Conservation (phyloP, 2,797 vertebrate species). For the Hypotaenidia philippensis region DNA sequence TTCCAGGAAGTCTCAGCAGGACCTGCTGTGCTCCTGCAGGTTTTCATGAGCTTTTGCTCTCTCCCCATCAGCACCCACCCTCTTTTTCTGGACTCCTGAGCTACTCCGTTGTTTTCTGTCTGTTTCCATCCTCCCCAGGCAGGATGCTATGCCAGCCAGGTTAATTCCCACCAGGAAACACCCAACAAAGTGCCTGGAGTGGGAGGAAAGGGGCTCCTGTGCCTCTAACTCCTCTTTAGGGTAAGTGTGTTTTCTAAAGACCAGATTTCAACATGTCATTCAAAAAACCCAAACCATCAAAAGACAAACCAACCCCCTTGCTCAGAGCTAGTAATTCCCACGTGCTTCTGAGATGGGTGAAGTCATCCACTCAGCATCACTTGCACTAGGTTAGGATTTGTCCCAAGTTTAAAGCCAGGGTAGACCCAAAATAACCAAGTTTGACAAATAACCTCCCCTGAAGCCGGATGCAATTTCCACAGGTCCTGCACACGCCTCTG, state of each 20-base stretch:
- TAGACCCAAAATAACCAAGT: not conserved
- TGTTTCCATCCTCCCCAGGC: not conserved
- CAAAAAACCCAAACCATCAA: not conserved
- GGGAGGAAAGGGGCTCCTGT: rapidly evolving
- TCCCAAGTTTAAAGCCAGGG: not conserved
- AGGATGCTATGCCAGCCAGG: not conserved
- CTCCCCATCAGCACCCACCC: not conserved
- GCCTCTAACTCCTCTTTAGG: not conserved
- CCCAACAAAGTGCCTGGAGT: rapidly evolving
- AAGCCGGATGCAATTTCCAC: not conserved
- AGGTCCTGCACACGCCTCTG: not conserved
- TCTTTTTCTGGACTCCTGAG: not conserved
- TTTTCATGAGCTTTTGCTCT: not conserved
- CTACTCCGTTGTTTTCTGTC: not conserved
- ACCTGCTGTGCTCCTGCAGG: not conserved
- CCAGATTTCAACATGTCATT: not conserved
- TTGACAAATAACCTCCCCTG: not conserved
- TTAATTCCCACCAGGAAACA: not conserved
- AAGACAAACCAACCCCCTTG: not conserved
- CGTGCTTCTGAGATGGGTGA: rapidly evolving
- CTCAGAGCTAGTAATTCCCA: not conserved
- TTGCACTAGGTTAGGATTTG: not conserved
- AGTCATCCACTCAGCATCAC: not conserved
- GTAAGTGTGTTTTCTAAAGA: not conserved
- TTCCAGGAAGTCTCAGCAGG: not conserved